Base-by-base conservation (phyloP, 2,888 invertebrate species). In the Hecatera dysodea region DNA sequence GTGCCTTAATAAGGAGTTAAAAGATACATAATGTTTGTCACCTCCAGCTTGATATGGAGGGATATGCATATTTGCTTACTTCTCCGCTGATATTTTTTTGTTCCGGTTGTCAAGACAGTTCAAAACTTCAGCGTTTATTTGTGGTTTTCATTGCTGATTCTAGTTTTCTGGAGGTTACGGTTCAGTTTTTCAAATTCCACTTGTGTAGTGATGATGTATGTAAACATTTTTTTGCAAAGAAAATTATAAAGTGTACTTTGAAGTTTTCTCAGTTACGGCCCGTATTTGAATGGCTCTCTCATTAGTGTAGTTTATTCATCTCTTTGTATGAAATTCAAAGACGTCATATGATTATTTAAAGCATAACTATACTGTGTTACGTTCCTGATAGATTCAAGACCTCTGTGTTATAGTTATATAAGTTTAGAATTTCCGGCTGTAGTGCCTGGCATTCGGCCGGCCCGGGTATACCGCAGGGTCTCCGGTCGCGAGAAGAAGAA, bases 1-100 rank as follows among this genome's bases (percentile, higher is more conserved):
- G 72, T 50, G 71, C 5, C 66, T 1, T 63, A 27, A 53, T 61
- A 33, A 22, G 27, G 17, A 22, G n/a, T 24, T 42, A 17, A 11
- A 22, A 22, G 46, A 11, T 39, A 15, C n/a, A n/a, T n/a, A n/a
- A n/a, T 39, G 39, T 15, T 17, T 39, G 15, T 12, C 7, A 7
- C 7, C 29, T 7, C 29, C 29, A 6, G 29, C 15, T 39, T 39
- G 39, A 39, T 39, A 39, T 2, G 12, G 11, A 39, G 12, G 12
- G 0, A 39, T 15, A 39, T 39, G 15, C 17, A 15, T 39, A 15
- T 44, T 39, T 39, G 19, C n/a, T 6, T 6, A 33, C n/a, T 33
- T 6, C n/a, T 12, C 6, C 12, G 7, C n/a, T 33, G 0, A 7
- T 33, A 6, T 33, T 33, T 22, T 17, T 33, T 33, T 2, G 6